Evolutionary conservation across 2,113 vertebrate genomes (phyloP).

Genomic region (Cheirogaleus medius): DNA sequence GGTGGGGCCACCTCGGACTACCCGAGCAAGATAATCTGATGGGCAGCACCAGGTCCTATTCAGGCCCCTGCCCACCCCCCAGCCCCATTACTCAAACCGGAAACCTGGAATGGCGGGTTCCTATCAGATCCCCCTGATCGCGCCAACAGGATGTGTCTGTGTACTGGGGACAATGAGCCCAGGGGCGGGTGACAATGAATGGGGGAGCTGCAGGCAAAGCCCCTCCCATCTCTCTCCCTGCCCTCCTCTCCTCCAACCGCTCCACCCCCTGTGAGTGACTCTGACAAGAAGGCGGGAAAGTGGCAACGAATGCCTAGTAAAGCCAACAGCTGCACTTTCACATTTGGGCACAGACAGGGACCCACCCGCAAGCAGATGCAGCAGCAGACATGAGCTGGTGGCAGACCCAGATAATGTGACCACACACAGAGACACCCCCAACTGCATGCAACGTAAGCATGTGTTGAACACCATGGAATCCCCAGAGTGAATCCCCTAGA

Average conservation of each 20-base stretch:
- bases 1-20: conserved; percentile 54
- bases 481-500: not conserved
- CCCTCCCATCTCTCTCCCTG: conserved; percentile 15
- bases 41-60: conserved; percentile 69
- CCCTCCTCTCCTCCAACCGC: not conserved
- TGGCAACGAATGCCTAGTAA: not conserved
- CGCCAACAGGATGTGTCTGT: conserved; percentile 77
- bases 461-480: not conserved
- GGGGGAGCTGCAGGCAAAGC: conserved; percentile 26
- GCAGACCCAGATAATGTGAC: not conserved
- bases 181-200: conserved; percentile 62
- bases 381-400: not conserved
- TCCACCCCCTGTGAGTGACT: not conserved
- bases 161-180: conserved; percentile 73
- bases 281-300: conserved; percentile 28
- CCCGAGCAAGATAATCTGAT: conserved; percentile 74
- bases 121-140: conserved; percentile 54
- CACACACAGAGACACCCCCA: not conserved
- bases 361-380: not conserved
- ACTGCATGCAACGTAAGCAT: fast-evolving
- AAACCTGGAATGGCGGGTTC: conserved; percentile 64
- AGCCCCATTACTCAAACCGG: conserved; percentile 66
- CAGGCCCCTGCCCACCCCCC: conserved; percentile 61
- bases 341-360: not conserved
- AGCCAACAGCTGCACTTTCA: not conserved